Evolutionary conservation across 2,113 vertebrate genomes (phyloP).

Genomic region (Hippocampus comes): DNA sequence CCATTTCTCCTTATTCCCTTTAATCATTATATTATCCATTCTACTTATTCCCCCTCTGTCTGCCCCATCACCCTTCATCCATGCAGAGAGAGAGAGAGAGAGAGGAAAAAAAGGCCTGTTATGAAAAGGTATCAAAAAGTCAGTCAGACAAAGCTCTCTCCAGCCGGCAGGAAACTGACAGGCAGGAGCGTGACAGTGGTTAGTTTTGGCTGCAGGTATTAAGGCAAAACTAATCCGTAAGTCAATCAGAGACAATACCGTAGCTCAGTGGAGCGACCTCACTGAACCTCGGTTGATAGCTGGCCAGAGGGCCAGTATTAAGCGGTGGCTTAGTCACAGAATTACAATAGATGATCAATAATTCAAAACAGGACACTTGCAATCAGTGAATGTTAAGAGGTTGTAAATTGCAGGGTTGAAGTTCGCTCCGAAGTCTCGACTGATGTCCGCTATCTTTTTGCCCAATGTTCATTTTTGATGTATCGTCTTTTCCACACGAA

Average conservation of each 20-base stretch:
- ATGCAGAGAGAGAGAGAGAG: background rate
- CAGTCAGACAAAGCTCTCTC: slow-evolving; percentile 19
- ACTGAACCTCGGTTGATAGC: slow-evolving; percentile 19
- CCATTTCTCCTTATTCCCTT: slow-evolving; percentile 15
- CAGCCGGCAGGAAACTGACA: slow-evolving; percentile 23
- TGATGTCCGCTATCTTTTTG: background rate
- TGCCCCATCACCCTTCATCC: slow-evolving; percentile 14
- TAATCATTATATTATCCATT: slow-evolving; percentile 40
- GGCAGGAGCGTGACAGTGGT: slow-evolving; percentile 25
- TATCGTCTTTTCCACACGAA: no score
- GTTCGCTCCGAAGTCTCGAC: slow-evolving; percentile 13
- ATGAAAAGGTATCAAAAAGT: slow-evolving; percentile 44
- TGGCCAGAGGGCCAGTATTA: slow-evolving; percentile 26
- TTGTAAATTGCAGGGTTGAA: slow-evolving; percentile 8
- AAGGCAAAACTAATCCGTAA: slow-evolving; percentile 42
- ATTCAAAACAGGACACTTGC: slow-evolving; percentile 19
- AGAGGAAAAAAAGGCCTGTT: slow-evolving; percentile 20
- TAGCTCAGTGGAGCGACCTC: slow-evolving; percentile 23
- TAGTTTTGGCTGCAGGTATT: slow-evolving; percentile 31
- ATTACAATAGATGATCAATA: slow-evolving; percentile 39
- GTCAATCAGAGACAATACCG: slow-evolving; percentile 36
- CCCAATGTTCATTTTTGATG: no score
- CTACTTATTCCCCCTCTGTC: slow-evolving; percentile 27
- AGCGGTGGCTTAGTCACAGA: slow-evolving; percentile 32
- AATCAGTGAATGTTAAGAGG: slow-evolving; percentile 35